A percentile compares a stretch with the other conserved stretches of the same genome.
Conservation (phyloP, 2,888 invertebrate genomes). For the Xanthorhoe designata region DNA sequence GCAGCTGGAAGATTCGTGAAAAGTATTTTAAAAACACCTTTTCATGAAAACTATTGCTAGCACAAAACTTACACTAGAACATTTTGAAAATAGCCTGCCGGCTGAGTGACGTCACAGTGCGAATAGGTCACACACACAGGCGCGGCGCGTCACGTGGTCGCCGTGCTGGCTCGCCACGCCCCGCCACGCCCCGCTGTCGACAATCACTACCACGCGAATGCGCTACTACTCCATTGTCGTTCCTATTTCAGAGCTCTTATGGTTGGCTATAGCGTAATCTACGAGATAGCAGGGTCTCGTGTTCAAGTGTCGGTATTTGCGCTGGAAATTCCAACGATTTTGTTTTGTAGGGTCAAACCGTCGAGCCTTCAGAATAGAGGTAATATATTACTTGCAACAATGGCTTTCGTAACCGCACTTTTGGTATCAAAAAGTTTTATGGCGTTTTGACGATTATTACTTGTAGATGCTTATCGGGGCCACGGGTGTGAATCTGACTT, state of each 20-base stretch:
- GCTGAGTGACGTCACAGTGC: conserved; percentile 39
- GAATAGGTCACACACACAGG: conserved; percentile 33
- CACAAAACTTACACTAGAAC: neutral
- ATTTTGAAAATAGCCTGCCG: conserved; percentile 7
- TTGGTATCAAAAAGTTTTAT: conserved; percentile 34
- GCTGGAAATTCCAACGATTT: conserved; percentile 43
- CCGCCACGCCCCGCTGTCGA: conserved; percentile 73
- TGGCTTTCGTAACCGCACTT: conserved; percentile 31
- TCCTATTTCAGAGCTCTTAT: conserved; percentile 21
- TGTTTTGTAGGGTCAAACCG: conserved; percentile 43
- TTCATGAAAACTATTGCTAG: neutral
- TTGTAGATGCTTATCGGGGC: conserved; percentile 31
- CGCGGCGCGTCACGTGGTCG: conserved; percentile 57
- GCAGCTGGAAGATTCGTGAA: neutral
- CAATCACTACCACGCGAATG: conserved; percentile 45
- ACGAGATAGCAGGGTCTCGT: conserved; percentile 17
- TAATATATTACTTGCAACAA: conserved; percentile 33
- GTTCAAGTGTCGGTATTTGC: conserved; percentile 40
- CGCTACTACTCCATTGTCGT: conserved; percentile 14
- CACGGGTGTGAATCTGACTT: conserved; percentile 13
- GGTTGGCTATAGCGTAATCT: conserved; percentile 12
- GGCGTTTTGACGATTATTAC: conserved; percentile 31
- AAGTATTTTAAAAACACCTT: neutral
- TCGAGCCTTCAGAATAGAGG: conserved; percentile 32
- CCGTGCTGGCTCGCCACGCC: conserved; percentile 63